A percentile compares a stretch with the other conserved stretches of the same genome.
Conservation (phyloP, 1,140 invertebrate genomes). For the Hermatobates lingyangjiaoensis region DNA sequence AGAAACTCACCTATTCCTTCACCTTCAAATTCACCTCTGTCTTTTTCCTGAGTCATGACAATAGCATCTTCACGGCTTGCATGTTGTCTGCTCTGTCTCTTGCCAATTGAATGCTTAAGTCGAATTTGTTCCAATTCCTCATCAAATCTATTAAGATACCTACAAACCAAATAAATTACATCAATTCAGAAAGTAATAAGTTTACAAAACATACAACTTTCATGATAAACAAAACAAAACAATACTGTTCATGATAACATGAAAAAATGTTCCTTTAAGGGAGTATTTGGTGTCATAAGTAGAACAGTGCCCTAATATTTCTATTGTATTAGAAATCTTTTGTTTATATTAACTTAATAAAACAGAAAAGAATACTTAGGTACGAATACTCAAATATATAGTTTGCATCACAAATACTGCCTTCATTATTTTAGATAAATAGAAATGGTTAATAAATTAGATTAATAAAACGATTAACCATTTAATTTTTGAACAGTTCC, state of each 20-base stretch:
- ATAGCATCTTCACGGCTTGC: conserved; percentile 52
- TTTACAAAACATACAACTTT: background rate
- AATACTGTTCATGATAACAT: background rate
- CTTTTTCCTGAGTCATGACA: conserved; percentile 44
- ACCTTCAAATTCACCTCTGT: conserved; percentile 44
- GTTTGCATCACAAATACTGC: background rate
- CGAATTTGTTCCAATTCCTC: conserved; percentile 56
- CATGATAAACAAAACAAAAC: background rate
- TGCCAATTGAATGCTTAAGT: conserved; percentile 50
- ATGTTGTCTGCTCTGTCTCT: conserved; percentile 42
- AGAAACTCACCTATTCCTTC: conserved; percentile 43
- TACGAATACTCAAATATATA: no score
- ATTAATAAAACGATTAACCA: background rate
- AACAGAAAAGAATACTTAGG: no score
- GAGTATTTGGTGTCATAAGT: background rate
- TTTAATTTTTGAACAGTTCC: background rate
- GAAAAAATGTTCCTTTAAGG: background rate
- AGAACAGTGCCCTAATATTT: background rate
- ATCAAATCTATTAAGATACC: conserved; percentile 41
- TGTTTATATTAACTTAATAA: background rate
- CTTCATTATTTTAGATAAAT: background rate
- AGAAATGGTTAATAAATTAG: background rate
- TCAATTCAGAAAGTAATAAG: background rate
- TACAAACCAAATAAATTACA: conserved; percentile 13
- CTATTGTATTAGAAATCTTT: background rate